These are phyloP conservation scores for Cryptophagus acutangulus DNA, from an alignment of 2,888 invertebrate genomes.

Conservation along the genomic window DNA sequence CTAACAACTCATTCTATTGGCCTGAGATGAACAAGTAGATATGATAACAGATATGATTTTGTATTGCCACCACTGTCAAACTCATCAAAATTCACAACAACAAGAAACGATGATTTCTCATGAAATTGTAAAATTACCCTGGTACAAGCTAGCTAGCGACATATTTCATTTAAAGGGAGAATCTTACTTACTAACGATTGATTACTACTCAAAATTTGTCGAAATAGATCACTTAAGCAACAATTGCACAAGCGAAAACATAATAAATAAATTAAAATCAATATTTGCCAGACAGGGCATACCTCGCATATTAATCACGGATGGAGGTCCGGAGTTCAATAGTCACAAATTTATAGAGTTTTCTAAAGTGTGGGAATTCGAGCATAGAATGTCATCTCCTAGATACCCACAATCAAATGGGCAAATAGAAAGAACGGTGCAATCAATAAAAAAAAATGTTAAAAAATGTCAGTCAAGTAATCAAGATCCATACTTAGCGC, in stretches of 20 bases:
- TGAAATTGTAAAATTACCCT: neutral
- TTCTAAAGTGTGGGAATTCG: constrained; percentile 14
- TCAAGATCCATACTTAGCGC: constrained; percentile 23
- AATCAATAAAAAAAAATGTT: constrained; percentile 23
- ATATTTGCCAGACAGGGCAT: constrained; percentile 19
- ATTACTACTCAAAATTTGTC: constrained; percentile 3
- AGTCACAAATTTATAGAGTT: constrained; percentile 14
- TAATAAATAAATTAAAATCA: constrained; percentile 15
- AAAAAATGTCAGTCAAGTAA: constrained; percentile 18
- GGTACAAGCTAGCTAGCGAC: neutral
- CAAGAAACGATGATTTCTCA: constrained; percentile 2
- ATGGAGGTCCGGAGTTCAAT: constrained; percentile 13
- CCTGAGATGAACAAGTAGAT: constrained; percentile 9
- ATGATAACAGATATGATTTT: constrained; percentile 6
- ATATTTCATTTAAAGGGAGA: neutral
- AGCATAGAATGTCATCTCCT: constrained; percentile 12
- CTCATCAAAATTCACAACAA: neutral
- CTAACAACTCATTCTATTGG: constrained; percentile 14
- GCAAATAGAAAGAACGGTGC: constrained; percentile 20
- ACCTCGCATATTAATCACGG: constrained; percentile 17
- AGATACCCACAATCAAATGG: constrained; percentile 17
- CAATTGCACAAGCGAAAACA: constrained; percentile 5
- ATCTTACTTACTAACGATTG: neutral
- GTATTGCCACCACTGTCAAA: neutral
- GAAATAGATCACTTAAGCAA: constrained; percentile 8